Evolutionary conservation across 92 coral and sea anemone species (phyloP).

Genomic region (Zoanthus sociatus): DNA sequence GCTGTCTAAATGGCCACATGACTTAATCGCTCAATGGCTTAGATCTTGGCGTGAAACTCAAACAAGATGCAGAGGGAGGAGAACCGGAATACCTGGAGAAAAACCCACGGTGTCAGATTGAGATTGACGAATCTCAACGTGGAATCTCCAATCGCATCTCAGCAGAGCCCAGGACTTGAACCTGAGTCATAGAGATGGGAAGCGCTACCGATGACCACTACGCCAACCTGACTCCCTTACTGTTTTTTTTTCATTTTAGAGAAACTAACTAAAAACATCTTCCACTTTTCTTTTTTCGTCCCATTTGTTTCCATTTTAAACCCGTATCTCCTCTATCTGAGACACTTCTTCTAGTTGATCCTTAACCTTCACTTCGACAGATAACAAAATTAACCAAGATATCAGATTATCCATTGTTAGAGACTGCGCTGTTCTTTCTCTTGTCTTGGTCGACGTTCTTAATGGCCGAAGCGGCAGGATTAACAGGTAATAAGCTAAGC

Average conservation of each 20-base stretch:
- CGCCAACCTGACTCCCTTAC: not conserved
- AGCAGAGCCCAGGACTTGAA: too few relatives aligned
- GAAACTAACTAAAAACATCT: not conserved
- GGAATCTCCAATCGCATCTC: too few relatives aligned
- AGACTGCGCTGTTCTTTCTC: conserved; percentile 94
- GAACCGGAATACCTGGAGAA: too few relatives aligned
- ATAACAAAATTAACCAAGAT: conserved; percentile 93
- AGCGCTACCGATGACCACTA: not conserved
- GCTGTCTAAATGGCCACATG: too few relatives aligned
- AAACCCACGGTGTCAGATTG: too few relatives aligned
- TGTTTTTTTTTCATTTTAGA: not conserved
- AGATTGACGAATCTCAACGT: too few relatives aligned
- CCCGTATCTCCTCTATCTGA: too few relatives aligned
- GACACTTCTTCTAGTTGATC: not conserved
- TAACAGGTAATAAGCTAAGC: conserved; percentile 72
- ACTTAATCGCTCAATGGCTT: too few relatives aligned
- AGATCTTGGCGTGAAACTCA: too few relatives aligned
- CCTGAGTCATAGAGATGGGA: not conserved
- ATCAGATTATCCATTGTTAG: conserved; percentile 91
- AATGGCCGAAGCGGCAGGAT: conserved; percentile 99
- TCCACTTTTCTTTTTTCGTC: not conserved
- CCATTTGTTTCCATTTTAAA: not conserved
- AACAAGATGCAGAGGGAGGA: too few relatives aligned
- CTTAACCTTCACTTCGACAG: conserved; percentile 52
- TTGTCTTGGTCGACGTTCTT: conserved; percentile 98